These are phyloP conservation scores for Drosophila meridionalis DNA, from an alignment of 2,888 invertebrate species.

Conservation along the genomic window DNA sequence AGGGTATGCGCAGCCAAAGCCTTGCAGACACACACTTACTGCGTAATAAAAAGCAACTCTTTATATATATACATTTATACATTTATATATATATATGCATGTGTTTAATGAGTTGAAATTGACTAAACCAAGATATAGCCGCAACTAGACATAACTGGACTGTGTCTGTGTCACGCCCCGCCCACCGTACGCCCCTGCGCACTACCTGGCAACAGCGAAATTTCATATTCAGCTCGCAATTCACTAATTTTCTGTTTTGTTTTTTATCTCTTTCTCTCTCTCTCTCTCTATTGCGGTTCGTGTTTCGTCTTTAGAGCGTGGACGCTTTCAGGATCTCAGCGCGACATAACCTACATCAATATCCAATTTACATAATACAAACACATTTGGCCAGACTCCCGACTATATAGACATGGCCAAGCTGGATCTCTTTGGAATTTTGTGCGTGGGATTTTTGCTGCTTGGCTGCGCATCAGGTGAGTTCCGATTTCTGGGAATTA, in stretches of 20 bases:
- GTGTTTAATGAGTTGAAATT: constrained; percentile 31
- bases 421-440: constrained; percentile 9
- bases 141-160: constrained; percentile 45
- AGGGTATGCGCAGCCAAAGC: constrained; percentile 40
- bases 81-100: constrained; percentile 12
- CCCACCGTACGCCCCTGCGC: neutral
- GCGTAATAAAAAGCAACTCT: constrained; percentile 39
- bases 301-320: constrained; percentile 25
- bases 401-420: constrained; percentile 3
- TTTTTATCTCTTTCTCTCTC: neutral
- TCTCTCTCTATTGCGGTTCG: neutral
- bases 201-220: constrained; percentile 22
- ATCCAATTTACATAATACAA: constrained; percentile 33
- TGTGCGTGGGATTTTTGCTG: constrained; percentile 18
- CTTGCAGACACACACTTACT: constrained; percentile 48
- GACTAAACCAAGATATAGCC: constrained; percentile 49
- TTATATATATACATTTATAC: neutral
- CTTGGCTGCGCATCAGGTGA: constrained; percentile 42
- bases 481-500: constrained; percentile 45
- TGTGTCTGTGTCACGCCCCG: constrained; percentile 28
- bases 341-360: constrained; percentile 45
- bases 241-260: constrained; percentile 28
- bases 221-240: constrained; percentile 39
- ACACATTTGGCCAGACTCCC: constrained; percentile 15
- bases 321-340: constrained; percentile 56